phyloP scores from a whole-genome alignment of 1,140 invertebrate genomes.

The Drosophila azteca region DNA sequence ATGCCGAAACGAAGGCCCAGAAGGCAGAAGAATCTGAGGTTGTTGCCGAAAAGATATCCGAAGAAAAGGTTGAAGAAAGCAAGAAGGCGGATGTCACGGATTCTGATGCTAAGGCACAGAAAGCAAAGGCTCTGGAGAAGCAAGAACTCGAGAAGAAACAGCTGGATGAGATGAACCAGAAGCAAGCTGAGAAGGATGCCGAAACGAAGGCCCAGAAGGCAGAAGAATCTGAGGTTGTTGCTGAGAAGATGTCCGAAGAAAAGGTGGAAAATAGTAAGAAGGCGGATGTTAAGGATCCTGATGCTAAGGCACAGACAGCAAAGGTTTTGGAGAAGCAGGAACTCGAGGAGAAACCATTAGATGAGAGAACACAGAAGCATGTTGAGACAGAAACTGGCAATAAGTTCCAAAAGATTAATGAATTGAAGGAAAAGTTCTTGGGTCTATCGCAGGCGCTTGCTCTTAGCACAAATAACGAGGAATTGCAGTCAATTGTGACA shows the following conservation, averaged over 20 bases:
- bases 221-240: neutral
- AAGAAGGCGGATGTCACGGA: neutral
- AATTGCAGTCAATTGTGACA: slow-evolving; percentile 11
- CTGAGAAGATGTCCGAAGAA: neutral
- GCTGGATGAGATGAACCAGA: neutral
- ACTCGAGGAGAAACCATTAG: neutral
- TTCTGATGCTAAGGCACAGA: neutral
- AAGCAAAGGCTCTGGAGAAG: neutral
- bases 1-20: neutral
- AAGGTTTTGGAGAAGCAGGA: no score
- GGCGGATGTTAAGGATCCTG: no score
- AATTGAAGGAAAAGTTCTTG: neutral
- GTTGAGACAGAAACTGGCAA: neutral
- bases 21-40: neutral
- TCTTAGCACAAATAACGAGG: neutral
- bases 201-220: neutral
- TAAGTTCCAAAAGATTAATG: neutral
- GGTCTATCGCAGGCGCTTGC: neutral
- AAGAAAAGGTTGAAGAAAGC: neutral
- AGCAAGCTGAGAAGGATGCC: neutral
- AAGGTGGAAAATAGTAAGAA: no score
- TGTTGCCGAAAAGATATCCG: neutral
- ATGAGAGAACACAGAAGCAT: neutral
- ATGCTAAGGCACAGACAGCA: no score
- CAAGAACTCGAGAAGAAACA: neutral